Conservation (phyloP, 2,888 invertebrate genomes). For the Ornithoptera priamus region DNA sequence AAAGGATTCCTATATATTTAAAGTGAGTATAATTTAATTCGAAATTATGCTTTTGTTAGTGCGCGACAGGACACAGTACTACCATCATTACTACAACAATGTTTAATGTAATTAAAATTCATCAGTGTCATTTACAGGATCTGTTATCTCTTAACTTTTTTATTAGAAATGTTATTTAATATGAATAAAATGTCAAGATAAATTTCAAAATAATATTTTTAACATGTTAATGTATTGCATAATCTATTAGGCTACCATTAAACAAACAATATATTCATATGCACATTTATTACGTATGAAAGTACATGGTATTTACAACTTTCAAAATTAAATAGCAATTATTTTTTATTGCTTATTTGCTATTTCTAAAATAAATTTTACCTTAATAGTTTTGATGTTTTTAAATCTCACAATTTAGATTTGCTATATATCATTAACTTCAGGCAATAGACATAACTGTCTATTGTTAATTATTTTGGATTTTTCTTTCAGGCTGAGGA, state of each 20-base stretch:
- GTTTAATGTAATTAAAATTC: too few species aligned
- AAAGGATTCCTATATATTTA: conserved; percentile 96
- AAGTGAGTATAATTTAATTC: conserved; percentile 79
- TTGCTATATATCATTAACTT: background rate
- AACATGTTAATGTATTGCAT: too few species aligned
- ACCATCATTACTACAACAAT: too few species aligned
- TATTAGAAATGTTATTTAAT: too few species aligned
- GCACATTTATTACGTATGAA: too few species aligned
- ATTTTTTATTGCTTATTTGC: background rate
- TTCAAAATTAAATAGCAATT: background rate
- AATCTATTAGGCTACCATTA: too few species aligned
- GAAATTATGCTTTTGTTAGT: background rate
- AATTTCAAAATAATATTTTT: too few species aligned
- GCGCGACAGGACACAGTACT: background rate
- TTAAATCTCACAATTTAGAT: background rate
- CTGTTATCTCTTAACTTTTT: too few species aligned
- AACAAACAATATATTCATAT: too few species aligned
- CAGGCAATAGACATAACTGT: too few species aligned
- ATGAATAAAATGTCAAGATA: too few species aligned
- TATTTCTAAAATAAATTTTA: background rate
- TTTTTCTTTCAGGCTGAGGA: conserved; percentile 90
- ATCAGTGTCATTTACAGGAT: too few species aligned
- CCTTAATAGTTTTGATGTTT: background rate
- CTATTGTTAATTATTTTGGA: background rate
- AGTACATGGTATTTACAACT: background rate